A percentile compares a stretch with the other conserved stretches of the same genome.
These are phyloP conservation scores for Salvator merianae DNA, from an alignment of 2,113 vertebrate species.

Conservation along the genomic window DNA sequence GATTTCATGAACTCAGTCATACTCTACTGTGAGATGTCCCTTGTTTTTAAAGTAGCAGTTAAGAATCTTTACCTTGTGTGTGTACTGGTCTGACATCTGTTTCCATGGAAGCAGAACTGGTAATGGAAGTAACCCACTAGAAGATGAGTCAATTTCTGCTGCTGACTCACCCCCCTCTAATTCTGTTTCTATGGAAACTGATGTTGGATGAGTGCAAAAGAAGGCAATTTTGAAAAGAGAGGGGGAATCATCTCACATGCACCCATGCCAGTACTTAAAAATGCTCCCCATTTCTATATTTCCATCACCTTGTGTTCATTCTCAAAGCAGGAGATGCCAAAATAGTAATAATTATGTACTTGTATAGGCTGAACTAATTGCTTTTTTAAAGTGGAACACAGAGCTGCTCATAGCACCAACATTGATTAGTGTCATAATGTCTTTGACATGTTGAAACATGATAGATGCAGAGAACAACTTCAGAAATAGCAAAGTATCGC, in stretches of 20 bases:
- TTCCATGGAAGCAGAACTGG: constrained; percentile 69
- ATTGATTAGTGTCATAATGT: neutral
- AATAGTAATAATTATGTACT: constrained; percentile 19
- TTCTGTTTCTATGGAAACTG: constrained; percentile 67
- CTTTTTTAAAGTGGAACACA: constrained; percentile 12
- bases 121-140: constrained; percentile 54
- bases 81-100: constrained; percentile 56
- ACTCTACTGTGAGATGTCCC: neutral
- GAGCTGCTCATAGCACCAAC: accelerated
- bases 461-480: neutral
- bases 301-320: neutral
- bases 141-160: constrained; percentile 55
- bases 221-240: constrained; percentile 19
- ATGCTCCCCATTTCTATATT: constrained; percentile 17
- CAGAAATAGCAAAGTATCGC: neutral
- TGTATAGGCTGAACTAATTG: neutral
- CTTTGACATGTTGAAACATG: neutral
- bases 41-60: constrained; percentile 56
- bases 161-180: constrained; percentile 46
- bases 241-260: neutral
- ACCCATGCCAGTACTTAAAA: constrained; percentile 19
- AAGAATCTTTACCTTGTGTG: constrained; percentile 20
- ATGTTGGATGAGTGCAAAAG: constrained; percentile 24
- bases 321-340: neutral
- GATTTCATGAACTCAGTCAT: neutral